phyloP scores from a whole-genome alignment of 1,140 invertebrate species.

The Pararge aegeria region DNA sequence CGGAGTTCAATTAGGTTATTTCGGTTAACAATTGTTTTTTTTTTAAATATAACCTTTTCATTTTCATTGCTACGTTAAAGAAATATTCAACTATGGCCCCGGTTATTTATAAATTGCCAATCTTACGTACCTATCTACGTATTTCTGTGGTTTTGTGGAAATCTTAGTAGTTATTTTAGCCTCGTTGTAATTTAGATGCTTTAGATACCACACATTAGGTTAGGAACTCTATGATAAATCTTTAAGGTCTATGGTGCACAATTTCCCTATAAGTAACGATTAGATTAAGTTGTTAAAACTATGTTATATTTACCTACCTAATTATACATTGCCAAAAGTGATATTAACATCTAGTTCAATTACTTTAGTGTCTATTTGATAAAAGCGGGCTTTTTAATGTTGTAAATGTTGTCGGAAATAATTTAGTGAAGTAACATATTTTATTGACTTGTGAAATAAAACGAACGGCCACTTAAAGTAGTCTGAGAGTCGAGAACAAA shows the following conservation, averaged over 20 bases:
- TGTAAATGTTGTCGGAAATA: constrained; percentile 5
- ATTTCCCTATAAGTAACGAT: not conserved
- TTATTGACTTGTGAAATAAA: not conserved
- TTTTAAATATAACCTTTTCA: too few relatives aligned
- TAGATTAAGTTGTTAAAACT: constrained; percentile 4
- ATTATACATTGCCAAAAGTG: constrained; percentile 44
- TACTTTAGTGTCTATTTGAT: constrained; percentile 10
- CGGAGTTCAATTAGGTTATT: too few relatives aligned
- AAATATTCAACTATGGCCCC: too few relatives aligned
- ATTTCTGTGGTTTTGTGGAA: too few relatives aligned
- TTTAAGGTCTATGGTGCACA: not conserved
- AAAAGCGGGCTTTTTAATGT: constrained; percentile 6
- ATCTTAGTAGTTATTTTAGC: not conserved
- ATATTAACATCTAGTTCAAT: constrained; percentile 40
- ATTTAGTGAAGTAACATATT: not conserved
- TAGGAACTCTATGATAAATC: not conserved
- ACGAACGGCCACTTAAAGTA: not conserved
- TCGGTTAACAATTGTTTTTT: too few relatives aligned
- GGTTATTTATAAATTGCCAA: not conserved
- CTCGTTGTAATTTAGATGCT: not conserved
- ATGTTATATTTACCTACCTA: not conserved
- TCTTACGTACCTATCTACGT: not conserved
- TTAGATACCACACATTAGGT: not conserved
- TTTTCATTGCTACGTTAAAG: too few relatives aligned
- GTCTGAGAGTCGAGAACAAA: not conserved